phyloP scores from a whole-genome alignment of 2,113 vertebrate genomes.

The Cyprinus carpio region DNA sequence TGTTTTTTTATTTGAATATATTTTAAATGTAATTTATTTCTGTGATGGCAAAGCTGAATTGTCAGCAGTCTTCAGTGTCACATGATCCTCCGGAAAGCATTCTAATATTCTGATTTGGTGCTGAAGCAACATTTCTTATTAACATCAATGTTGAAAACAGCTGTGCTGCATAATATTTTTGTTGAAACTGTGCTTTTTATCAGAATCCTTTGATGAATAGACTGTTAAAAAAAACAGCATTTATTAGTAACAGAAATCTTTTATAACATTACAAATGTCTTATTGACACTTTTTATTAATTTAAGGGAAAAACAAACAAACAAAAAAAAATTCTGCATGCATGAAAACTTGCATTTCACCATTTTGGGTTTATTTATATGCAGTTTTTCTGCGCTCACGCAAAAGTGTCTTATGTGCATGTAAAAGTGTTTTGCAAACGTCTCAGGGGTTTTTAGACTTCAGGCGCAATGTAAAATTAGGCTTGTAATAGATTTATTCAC shows the following conservation, averaged over 20 bases:
- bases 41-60: background rate
- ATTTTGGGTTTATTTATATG: background rate
- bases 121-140: too few species aligned
- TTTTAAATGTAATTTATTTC: background rate
- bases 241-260: background rate
- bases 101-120: background rate
- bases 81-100: background rate
- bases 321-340: background rate
- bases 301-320: background rate
- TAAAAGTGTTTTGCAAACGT: background rate
- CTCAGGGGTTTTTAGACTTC: conserved; percentile 9
- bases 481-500: conserved; percentile 23
- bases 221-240: background rate
- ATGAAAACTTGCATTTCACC: background rate
- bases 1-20: background rate
- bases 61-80: background rate
- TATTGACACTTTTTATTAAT: background rate
- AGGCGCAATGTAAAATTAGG: background rate
- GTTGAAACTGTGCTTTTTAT: too few species aligned
- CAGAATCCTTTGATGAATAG: too few species aligned
- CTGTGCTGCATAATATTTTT: background rate
- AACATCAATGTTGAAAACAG: background rate
- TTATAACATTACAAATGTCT: background rate
- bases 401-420: background rate
- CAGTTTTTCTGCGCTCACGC: background rate